Base-by-base conservation (phyloP, 2,113 vertebrate species). In the Oxyura jamaicensis region DNA sequence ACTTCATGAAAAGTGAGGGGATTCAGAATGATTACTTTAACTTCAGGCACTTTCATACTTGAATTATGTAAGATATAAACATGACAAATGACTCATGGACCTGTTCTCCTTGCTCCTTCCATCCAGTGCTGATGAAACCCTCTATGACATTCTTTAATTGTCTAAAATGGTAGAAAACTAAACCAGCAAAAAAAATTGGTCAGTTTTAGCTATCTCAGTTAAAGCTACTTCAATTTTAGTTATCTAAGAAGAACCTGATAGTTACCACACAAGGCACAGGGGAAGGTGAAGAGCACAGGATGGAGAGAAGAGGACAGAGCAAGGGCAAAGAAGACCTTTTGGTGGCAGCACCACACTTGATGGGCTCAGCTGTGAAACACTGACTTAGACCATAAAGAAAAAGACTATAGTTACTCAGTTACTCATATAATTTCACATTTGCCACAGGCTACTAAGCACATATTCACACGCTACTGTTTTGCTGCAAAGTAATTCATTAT, bases 191-290 rank as follows among this genome's bases (percentile, higher is more conserved):
- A 25, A 67, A 16, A 3, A 20, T 52, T 66, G 39, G 13, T 42
- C 48, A 50, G 11, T 75, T 90, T 83, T 55, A 75, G 15, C 52
- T 59, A 35, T 36, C 23, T 82, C n/a, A 55, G 63, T 20, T 91
- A 74, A 52, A 84, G 50, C 5, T 62, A 39, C 39, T 35, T 46
- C 50, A 53, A 11, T 77, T 91, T 77, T 53, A 69, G 15, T 44
- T 59, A 33, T 41, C 23, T 83, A 52, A 67, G 35, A 81, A 90
- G 62, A 88, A 82, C 21, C 11, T 65, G 62, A 39, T 14, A 78
- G 14, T 9, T 0, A 0, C 16, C 39, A 59, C 60, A 78, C 1
- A 13, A 5, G n/a, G 13, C 0, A 0, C 33, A 88, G 67, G 13
- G 31, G 69, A 93, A 63, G 3, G 4, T 77, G 62, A 23, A 62